These are phyloP conservation scores for Morus bassanus DNA, from an alignment of 2,797 vertebrate species.

Conservation along the genomic window DNA sequence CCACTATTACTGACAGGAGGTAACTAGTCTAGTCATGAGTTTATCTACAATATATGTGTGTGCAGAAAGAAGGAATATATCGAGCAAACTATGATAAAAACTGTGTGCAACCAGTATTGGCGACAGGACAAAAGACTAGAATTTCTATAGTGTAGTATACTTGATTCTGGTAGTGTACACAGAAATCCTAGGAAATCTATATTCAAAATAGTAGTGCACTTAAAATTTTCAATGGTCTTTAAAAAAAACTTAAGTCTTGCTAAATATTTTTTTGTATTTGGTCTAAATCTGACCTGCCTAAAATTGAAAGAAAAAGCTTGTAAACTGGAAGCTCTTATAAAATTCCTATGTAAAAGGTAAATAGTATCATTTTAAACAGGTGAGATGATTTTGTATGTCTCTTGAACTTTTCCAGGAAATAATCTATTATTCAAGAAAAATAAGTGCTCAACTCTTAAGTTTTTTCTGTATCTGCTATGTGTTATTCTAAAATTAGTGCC, in stretches of 20 bases:
- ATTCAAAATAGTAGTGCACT: neutral
- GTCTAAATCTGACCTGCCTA: neutral
- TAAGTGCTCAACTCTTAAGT: neutral
- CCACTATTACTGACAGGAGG: neutral
- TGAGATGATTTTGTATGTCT: neutral
- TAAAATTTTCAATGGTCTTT: neutral
- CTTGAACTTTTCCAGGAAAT: neutral
- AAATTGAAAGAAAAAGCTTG: neutral
- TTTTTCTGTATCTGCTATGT: neutral
- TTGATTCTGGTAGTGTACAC: neutral
- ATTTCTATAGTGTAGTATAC: neutral
- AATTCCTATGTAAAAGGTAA: neutral
- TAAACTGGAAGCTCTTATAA: neutral
- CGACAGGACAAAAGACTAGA: neutral
- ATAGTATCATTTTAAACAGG: neutral
- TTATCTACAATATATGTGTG: neutral
- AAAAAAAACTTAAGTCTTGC: neutral
- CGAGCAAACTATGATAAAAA: neutral
- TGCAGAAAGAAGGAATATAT: neutral
- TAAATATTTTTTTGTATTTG: neutral
- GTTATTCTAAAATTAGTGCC: neutral
- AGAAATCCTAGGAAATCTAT: neutral
- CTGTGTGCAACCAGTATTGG: neutral
- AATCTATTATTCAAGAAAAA: neutral
- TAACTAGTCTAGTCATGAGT: neutral